These are phyloP conservation scores for Pedetes capensis DNA, from an alignment of 2,113 vertebrate species.

Conservation along the genomic window DNA sequence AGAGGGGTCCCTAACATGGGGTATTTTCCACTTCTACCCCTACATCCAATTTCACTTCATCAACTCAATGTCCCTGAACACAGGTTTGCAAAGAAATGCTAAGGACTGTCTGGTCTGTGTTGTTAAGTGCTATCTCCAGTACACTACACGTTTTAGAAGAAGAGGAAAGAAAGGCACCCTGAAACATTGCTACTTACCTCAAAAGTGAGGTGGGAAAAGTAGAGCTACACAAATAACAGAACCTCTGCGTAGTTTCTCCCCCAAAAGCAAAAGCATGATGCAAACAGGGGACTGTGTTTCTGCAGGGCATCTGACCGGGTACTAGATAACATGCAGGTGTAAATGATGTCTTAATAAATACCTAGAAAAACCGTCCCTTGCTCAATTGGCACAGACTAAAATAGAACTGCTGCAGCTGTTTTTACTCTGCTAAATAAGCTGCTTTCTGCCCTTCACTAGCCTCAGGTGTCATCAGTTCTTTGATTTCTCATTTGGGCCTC, in stretches of 20 bases:
- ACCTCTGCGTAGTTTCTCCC: background rate
- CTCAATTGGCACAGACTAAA: background rate
- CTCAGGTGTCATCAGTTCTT: background rate
- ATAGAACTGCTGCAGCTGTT: background rate
- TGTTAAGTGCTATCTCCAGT: background rate
- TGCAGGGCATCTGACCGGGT: too few species aligned
- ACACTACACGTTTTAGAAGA: background rate
- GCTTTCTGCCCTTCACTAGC: background rate
- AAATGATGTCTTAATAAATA: background rate
- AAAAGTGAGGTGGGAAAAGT: background rate
- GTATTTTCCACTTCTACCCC: background rate
- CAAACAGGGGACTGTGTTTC: background rate
- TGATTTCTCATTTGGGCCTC: background rate
- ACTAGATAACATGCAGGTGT: rapidly evolving
- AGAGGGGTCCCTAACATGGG: background rate
- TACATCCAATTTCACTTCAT: background rate
- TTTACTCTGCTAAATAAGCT: background rate
- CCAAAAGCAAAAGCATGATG: rapidly evolving
- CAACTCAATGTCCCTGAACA: background rate
- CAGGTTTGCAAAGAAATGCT: background rate
- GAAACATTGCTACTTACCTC: background rate
- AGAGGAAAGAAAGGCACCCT: background rate
- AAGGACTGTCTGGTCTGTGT: background rate
- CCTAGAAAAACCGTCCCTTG: background rate
- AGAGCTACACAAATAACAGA: background rate